Conservation (phyloP, 2,888 invertebrate species). For the Panorpa germanica region DNA sequence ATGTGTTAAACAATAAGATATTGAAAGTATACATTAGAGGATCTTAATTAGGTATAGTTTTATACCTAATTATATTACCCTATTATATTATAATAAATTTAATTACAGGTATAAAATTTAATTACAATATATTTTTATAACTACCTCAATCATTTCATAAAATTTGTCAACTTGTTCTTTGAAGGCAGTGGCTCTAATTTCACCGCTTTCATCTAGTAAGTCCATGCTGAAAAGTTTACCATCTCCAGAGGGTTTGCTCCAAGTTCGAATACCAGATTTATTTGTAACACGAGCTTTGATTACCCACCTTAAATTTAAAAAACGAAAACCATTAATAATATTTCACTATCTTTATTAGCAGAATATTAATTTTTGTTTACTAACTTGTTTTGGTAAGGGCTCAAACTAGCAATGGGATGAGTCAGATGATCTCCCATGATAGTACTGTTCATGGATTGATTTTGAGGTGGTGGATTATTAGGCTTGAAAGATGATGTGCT, state of each 20-base stretch:
- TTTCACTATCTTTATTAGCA: constrained; percentile 7
- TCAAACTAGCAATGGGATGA: constrained; percentile 68
- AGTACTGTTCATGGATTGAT: constrained; percentile 22
- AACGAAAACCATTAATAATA: constrained; percentile 4
- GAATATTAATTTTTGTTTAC: constrained; percentile 13
- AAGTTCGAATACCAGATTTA: constrained; percentile 64
- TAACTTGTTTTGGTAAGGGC: constrained; percentile 85
- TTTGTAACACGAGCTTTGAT: constrained; percentile 76
- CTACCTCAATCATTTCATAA: constrained; percentile 71
- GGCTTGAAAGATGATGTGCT: constrained; percentile 9
- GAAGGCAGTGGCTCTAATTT: constrained; percentile 85
- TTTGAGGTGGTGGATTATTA: constrained; percentile 15
- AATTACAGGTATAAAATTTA: constrained; percentile 1
- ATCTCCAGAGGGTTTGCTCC: constrained; percentile 84
- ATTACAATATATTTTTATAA: neutral
- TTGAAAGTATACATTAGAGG: constrained; percentile 1
- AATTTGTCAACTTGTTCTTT: constrained; percentile 74
- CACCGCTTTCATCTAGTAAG: constrained; percentile 83
- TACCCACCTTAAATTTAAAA: constrained; percentile 47
- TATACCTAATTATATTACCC: neutral
- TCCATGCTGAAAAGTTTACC: constrained; percentile 89
- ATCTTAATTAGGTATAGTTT: no score
- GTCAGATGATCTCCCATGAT: constrained; percentile 28
- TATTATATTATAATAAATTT: constrained; percentile 1
- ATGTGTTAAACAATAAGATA: neutral